Conservation (phyloP, 2,888 invertebrate genomes). For the Penaeus monodon region DNA sequence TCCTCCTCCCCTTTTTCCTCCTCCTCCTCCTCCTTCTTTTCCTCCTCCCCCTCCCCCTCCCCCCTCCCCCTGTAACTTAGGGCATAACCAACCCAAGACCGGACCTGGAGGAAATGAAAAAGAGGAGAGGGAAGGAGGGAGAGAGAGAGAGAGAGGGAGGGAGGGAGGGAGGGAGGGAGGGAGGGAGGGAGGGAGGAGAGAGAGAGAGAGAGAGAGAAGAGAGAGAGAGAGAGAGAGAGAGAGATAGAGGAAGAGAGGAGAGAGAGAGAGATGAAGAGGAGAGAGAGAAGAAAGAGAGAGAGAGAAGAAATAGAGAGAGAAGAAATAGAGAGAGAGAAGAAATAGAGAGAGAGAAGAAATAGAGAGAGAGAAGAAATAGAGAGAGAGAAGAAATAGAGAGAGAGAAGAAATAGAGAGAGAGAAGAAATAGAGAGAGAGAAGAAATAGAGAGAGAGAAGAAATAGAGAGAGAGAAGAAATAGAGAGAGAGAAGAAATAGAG, state of each 20-base stretch:
- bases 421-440: not conserved
- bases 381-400: not conserved
- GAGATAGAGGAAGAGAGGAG: rapidly evolving
- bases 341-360: not conserved
- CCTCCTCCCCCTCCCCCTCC: not conserved
- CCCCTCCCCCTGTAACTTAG: not conserved
- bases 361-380: not conserved
- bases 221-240: too few species aligned
- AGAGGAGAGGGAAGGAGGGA: not conserved
- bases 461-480: not conserved
- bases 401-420: not conserved
- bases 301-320: too few species aligned
- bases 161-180: too few species aligned
- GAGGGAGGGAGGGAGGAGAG: too few species aligned
- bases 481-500: not conserved
- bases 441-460: not conserved
- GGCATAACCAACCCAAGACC: not conserved
- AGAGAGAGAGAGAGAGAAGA: too few species aligned
- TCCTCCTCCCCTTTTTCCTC: not conserved
- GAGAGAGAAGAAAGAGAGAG: too few species aligned
- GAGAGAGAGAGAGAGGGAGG: too few species aligned
- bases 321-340: not conserved
- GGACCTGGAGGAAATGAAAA: too few species aligned
- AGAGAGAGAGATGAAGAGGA: too few species aligned
- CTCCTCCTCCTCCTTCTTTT: not conserved